Evolutionary conservation across 2,113 vertebrate species (phyloP), one percentile per base, ranked within the genome.

Genomic region (Anarrhichthys ocellatus): DNA sequence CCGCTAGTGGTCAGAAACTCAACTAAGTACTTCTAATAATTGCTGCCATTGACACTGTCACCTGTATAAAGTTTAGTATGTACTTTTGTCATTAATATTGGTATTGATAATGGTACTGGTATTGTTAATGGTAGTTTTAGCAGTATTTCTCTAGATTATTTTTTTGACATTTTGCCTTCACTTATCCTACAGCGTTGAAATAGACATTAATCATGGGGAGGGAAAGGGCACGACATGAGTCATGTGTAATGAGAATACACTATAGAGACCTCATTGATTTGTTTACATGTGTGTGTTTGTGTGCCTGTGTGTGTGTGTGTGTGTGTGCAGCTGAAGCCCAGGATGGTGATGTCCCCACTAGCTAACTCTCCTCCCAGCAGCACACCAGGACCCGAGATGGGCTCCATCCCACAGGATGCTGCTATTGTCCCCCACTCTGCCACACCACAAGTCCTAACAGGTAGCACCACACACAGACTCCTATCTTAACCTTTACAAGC

Each of bases 361-460:
- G 96, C 96, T 52, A 95, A 96, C 90, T 98, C 96, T 50, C 96
- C 98, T 0, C 97, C 96, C 0, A 93, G 95, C 90, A 97, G 97
- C 89, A 99, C 97, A 0, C 97, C 97, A 0, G 97, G 99, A 89
- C 97, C 97, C 0, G 97, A 98, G 88, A 96, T 97, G 92, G 97
- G 97, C 76, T 98, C 97, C 36, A 96, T 98, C 70, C 98, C 97
- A 9, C 98, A 98, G 93, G 98, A 98, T 1, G 96, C 97, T 76
- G 97, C 97, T 73, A 97, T 96, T 0, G 86, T 98, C 14, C 98
- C 98, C 64, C 96, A 95, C 87, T 96, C 97, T 0, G 94, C 92
- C 64, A 93, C 94, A 6, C 95, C 97, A 6, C 96, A 98, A 90
- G 94, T 95, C 89, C 95, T 97, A 74, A 97, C 96, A 97, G 98